These are phyloP conservation scores for Ceratosolen fusciceps DNA, from an alignment of 1,140 invertebrate species.

Conservation along the genomic window DNA sequence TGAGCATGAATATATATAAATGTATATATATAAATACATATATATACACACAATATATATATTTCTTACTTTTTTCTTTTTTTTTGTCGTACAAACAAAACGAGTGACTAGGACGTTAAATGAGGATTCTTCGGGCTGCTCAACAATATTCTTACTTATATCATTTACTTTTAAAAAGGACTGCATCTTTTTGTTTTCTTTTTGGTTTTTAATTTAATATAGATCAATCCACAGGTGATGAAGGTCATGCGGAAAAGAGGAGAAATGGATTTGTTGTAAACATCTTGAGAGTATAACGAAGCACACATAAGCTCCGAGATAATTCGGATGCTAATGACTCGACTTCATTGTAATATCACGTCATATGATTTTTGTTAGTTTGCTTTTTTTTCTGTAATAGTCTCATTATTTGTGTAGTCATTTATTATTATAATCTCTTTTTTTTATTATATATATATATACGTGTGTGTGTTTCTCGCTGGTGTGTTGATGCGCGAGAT, in stretches of 20 bases:
- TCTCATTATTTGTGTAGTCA: constrained; percentile 5
- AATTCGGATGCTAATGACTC: background rate
- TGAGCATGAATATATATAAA: constrained; percentile 9
- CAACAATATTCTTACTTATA: constrained; percentile 40
- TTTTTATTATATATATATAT: too few species aligned
- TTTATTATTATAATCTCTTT: constrained; percentile 20
- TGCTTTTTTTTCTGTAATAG: constrained; percentile 14
- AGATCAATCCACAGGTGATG: background rate
- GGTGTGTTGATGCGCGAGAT: background rate
- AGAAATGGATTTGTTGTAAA: constrained; percentile 1
- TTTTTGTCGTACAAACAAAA: constrained; percentile 48
- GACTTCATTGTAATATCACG: background rate
- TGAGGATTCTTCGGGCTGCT: constrained; percentile 47
- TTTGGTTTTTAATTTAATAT: constrained; percentile 15
- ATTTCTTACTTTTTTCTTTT: constrained; percentile 4
- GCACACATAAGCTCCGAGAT: constrained; percentile 20
- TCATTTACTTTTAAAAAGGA: background rate
- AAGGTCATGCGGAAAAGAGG: background rate
- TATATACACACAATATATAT: constrained; percentile 32
- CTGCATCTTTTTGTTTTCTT: background rate
- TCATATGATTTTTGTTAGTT: background rate
- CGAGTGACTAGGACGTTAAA: constrained; percentile 51
- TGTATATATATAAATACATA: constrained; percentile 4
- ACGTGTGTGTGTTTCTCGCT: constrained; percentile 2
- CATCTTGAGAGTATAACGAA: constrained; percentile 29